These are phyloP conservation scores for Aphyosemion australe DNA, from an alignment of 2,113 vertebrate species.

Conservation along the genomic window DNA sequence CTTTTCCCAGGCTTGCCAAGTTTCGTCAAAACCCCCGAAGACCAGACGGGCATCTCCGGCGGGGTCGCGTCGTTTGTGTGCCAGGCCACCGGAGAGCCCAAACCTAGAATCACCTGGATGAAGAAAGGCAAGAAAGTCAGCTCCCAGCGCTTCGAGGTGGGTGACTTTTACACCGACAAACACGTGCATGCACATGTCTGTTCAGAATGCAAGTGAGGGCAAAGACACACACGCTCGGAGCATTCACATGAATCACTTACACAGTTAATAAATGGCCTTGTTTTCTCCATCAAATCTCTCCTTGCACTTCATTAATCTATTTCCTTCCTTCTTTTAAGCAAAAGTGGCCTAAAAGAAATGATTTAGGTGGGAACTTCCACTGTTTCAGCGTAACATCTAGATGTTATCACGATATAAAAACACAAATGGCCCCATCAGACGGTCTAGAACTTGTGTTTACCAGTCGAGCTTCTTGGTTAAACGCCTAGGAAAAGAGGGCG, in stretches of 20 bases:
- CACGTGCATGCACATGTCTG: slow-evolving; percentile 2
- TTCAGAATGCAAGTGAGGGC: slow-evolving; percentile 17
- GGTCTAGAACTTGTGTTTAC: neutral
- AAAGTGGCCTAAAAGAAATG: slow-evolving; percentile 14
- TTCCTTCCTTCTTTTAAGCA: slow-evolving; percentile 42
- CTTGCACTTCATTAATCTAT: slow-evolving; percentile 48
- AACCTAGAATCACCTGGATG: slow-evolving; percentile 98
- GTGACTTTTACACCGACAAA: slow-evolving; percentile 27
- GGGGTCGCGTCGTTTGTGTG: slow-evolving; percentile 98
- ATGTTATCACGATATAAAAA: neutral
- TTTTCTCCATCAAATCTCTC: slow-evolving; percentile 19
- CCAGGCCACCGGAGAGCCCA: slow-evolving; percentile 94
- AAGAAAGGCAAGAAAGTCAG: slow-evolving; percentile 99
- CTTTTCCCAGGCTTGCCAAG: slow-evolving; percentile 87
- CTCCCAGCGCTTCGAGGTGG: slow-evolving; percentile 97
- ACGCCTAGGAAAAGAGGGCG: neutral
- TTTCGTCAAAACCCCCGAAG: slow-evolving; percentile 94
- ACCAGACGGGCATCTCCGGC: slow-evolving; percentile 96
- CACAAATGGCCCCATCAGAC: neutral
- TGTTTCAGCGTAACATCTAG: neutral
- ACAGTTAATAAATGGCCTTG: too few species aligned
- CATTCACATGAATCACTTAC: too few species aligned
- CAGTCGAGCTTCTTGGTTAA: neutral
- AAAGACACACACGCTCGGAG: slow-evolving; percentile 1
- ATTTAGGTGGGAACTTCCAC: slow-evolving; percentile 26